phyloP scores from a whole-genome alignment of 2,113 vertebrate genomes.

The Cavia porcellus region DNA sequence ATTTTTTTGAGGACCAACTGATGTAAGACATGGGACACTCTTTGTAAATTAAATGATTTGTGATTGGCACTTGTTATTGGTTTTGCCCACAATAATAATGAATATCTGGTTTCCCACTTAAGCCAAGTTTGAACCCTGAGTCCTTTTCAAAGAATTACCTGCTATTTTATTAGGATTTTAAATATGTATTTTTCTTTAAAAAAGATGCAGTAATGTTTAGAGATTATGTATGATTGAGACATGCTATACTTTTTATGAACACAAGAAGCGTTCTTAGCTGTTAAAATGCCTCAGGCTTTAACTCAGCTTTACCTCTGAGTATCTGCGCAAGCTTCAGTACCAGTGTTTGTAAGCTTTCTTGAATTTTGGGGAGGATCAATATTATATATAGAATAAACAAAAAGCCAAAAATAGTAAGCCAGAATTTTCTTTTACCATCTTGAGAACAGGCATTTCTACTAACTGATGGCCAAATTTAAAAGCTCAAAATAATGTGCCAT shows the following conservation, averaged over 20 bases:
- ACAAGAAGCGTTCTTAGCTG: background rate
- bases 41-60: background rate
- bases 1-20: background rate
- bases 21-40: background rate
- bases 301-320: background rate
- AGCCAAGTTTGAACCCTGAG: background rate
- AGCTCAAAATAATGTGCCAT: slow-evolving; percentile 3
- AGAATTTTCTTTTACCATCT: background rate
- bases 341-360: background rate
- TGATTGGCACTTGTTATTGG: background rate
- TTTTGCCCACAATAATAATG: background rate
- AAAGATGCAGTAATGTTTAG: background rate
- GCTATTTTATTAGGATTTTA: background rate
- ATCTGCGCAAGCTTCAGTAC: background rate
- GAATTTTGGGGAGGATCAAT: background rate
- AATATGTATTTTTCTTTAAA: background rate
- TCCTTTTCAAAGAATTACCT: background rate
- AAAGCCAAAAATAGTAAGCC: background rate
- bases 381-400: background rate
- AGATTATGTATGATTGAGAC: background rate
- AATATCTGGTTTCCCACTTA: background rate
- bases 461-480: background rate
- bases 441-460: background rate
- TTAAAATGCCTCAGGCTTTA: background rate
- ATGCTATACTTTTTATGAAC: background rate